A percentile compares a stretch with the other conserved stretches of the same genome.
phyloP scores from a whole-genome alignment of 1,140 invertebrate species.

The Platyscapa corneri region DNA sequence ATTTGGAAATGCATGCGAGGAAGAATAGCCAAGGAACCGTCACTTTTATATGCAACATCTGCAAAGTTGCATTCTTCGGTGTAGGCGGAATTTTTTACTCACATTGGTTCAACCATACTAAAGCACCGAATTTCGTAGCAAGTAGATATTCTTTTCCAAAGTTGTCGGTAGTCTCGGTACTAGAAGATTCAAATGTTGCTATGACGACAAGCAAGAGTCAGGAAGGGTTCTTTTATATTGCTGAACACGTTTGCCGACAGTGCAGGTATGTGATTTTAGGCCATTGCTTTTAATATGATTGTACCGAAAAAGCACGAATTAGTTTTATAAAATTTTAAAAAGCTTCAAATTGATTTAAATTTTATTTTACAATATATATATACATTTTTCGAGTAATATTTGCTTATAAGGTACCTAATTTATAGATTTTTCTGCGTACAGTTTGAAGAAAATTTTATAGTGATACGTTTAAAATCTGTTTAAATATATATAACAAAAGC shows the following conservation, averaged over 20 bases:
- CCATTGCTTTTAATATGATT: not conserved
- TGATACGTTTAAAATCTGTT: too few relatives aligned
- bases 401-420: too few relatives aligned
- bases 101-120: slow-evolving; percentile 67
- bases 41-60: slow-evolving; percentile 67
- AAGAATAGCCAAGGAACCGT: slow-evolving; percentile 51
- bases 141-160: slow-evolving; percentile 64
- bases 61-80: slow-evolving; percentile 67
- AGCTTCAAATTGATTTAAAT: not conserved
- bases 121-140: slow-evolving; percentile 61
- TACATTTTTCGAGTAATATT: too few relatives aligned
- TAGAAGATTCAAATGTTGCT: slow-evolving; percentile 21
- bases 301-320: not conserved
- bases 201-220: slow-evolving; percentile 40
- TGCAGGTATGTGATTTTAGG: slow-evolving; percentile 58
- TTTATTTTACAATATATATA: too few relatives aligned
- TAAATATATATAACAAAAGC: too few relatives aligned
- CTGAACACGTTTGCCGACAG: slow-evolving; percentile 64
- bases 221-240: slow-evolving; percentile 62
- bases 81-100: slow-evolving; percentile 63
- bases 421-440: too few relatives aligned
- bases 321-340: not conserved
- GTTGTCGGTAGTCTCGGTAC: slow-evolving; percentile 51
- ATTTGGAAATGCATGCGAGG: slow-evolving; percentile 60
- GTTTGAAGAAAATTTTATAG: too few relatives aligned